Evolutionary conservation across 2,797 vertebrate species (phyloP).

Genomic region (Mus spretus): DNA sequence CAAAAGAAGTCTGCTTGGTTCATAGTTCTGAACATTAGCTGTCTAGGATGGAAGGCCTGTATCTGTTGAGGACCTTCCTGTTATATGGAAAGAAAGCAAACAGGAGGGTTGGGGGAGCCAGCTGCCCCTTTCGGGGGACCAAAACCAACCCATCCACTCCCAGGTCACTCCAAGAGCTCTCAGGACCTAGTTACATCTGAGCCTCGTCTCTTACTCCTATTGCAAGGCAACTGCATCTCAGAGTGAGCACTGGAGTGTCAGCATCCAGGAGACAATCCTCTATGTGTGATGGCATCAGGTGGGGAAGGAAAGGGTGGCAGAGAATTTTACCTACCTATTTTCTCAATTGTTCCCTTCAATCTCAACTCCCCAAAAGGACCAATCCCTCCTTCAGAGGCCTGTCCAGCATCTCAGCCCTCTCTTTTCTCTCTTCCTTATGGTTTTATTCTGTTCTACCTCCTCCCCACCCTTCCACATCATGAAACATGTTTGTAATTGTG

Average conservation of each 20-base stretch:
- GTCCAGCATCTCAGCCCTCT: background rate
- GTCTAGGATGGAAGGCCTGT: no score
- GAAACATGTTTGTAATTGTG: background rate
- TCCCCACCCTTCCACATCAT: rapidly evolving
- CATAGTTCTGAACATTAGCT: background rate
- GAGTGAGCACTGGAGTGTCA: background rate
- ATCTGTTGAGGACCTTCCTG: background rate
- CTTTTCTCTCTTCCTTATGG: background rate
- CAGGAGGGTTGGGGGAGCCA: background rate
- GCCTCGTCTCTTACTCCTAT: background rate
- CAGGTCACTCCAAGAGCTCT: background rate
- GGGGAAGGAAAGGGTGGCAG: no score
- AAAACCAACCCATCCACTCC: background rate
- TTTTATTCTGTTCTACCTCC: background rate
- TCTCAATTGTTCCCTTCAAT: background rate
- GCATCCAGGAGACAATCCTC: background rate
- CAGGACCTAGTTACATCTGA: background rate
- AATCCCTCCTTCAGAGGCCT: background rate
- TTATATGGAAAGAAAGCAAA: no score
- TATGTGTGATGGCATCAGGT: rapidly evolving
- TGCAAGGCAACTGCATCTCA: background rate
- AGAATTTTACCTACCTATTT: background rate
- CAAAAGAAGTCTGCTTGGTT: background rate
- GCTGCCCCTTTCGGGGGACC: background rate
- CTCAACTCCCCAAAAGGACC: background rate